Evolutionary conservation across 1,140 invertebrate genomes (phyloP).

Genomic region (Drosophila jambulina): DNA sequence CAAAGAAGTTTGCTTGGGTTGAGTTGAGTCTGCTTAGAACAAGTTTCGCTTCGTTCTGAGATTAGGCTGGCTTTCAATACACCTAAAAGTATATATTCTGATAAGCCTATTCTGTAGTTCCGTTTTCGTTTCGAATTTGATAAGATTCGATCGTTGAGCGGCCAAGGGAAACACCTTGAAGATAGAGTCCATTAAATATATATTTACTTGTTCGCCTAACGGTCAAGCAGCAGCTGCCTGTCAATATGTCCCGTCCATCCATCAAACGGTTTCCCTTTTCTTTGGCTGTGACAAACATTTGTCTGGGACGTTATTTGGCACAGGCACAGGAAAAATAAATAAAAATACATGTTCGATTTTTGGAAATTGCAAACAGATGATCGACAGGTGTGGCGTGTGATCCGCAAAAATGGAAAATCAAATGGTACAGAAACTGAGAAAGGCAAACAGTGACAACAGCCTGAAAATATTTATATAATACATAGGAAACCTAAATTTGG

Average conservation of each 20-base stretch:
- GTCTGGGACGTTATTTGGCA: slow-evolving; percentile 26
- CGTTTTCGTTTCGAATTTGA: slow-evolving; percentile 25
- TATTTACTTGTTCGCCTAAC: slow-evolving; percentile 12
- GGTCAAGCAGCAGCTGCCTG: slow-evolving; percentile 32
- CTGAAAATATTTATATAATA: background rate
- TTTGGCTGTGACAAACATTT: slow-evolving; percentile 42
- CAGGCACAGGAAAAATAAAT: slow-evolving; percentile 7
- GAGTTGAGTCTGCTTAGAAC: slow-evolving; percentile 40
- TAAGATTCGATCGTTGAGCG: slow-evolving; percentile 2
- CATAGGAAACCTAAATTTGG: background rate
- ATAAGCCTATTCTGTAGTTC: slow-evolving; percentile 29
- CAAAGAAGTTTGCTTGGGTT: slow-evolving; percentile 30
- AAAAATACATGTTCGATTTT: slow-evolving; percentile 11
- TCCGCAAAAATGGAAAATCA: slow-evolving; percentile 4
- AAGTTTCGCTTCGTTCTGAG: slow-evolving; percentile 24
- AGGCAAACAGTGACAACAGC: background rate
- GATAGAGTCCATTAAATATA: background rate
- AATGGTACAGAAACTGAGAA: background rate
- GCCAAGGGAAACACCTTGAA: slow-evolving; percentile 46
- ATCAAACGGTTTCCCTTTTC: slow-evolving; percentile 33
- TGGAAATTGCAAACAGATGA: slow-evolving; percentile 32
- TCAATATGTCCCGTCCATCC: slow-evolving; percentile 30
- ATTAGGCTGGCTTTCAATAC: slow-evolving; percentile 20
- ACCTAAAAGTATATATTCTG: slow-evolving; percentile 5
- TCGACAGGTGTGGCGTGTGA: slow-evolving; percentile 38